phyloP scores from a whole-genome alignment of 2,888 invertebrate species.

The Catotricha subobsoleta region DNA sequence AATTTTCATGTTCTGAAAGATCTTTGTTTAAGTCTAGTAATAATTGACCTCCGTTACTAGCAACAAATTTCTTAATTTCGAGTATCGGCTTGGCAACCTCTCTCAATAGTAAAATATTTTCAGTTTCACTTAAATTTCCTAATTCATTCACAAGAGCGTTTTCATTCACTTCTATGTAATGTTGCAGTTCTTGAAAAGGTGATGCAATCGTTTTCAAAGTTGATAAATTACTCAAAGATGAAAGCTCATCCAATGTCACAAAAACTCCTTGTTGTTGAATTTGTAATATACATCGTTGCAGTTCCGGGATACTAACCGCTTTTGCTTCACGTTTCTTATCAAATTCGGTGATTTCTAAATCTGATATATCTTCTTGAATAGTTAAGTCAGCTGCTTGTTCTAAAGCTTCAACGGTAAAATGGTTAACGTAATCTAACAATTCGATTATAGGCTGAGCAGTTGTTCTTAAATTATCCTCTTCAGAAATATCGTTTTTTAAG shows the following conservation, averaged over 20 bases:
- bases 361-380: constrained; percentile 16
- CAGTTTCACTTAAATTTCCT: constrained; percentile 12
- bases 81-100: constrained; percentile 9
- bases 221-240: constrained; percentile 10
- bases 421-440: not conserved
- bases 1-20: constrained; percentile 4
- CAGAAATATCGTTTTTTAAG: not conserved
- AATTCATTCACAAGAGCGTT: no score
- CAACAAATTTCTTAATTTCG: constrained; percentile 10
- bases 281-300: constrained; percentile 26
- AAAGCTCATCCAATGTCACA: constrained; percentile 21
- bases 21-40: constrained; percentile 3
- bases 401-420: not conserved
- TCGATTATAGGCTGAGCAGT: not conserved
- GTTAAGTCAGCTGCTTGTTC: not conserved
- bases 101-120: constrained; percentile 13
- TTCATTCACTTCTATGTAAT: constrained; percentile 1
- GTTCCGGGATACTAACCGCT: constrained; percentile 18
- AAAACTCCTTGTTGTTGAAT: constrained; percentile 28
- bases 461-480: constrained; percentile 10
- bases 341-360: constrained; percentile 4
- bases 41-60: constrained; percentile 7
- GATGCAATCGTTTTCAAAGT: constrained; percentile 10
- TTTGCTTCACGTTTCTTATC: not conserved
- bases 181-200: constrained; percentile 16